phyloP scores from a whole-genome alignment of 2,888 invertebrate genomes.

The Heliconius cydno region DNA sequence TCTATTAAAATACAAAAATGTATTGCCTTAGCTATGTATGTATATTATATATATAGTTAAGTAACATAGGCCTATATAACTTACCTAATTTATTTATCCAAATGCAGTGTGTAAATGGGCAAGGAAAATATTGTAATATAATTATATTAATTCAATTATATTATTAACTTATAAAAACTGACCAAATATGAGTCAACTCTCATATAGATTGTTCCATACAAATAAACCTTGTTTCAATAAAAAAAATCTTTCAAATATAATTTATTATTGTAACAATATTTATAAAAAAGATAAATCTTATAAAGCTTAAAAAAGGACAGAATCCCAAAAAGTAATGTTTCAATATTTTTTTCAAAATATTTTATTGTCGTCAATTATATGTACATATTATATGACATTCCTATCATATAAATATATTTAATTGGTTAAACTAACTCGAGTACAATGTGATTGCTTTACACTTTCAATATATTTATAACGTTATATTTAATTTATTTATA shows the following conservation, averaged over 20 bases:
- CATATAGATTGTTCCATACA: neutral
- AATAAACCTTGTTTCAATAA: neutral
- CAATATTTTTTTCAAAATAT: neutral
- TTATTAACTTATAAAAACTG: conserved; percentile 3
- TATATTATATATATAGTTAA: neutral
- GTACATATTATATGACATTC: conserved; percentile 25
- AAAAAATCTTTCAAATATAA: neutral
- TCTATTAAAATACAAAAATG: neutral
- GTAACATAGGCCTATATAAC: conserved; percentile 11
- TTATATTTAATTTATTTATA: neutral
- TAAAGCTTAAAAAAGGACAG: neutral
- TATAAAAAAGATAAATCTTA: neutral
- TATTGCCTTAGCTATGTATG: conserved; percentile 5
- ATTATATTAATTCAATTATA: neutral
- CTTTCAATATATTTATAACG: neutral
- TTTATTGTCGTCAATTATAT: conserved; percentile 27
- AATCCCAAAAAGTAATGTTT: neutral
- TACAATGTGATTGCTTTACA: conserved; percentile 14
- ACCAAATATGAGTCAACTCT: neutral
- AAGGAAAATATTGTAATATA: neutral
- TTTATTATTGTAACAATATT: neutral
- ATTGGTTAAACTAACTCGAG: conserved; percentile 5
- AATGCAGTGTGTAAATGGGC: neutral
- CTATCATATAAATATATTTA: conserved; percentile 16
- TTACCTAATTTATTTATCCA: neutral